phyloP scores from a whole-genome alignment of 53 echinoderm and acorn worm genomes.

The Antedon mediterranea region DNA sequence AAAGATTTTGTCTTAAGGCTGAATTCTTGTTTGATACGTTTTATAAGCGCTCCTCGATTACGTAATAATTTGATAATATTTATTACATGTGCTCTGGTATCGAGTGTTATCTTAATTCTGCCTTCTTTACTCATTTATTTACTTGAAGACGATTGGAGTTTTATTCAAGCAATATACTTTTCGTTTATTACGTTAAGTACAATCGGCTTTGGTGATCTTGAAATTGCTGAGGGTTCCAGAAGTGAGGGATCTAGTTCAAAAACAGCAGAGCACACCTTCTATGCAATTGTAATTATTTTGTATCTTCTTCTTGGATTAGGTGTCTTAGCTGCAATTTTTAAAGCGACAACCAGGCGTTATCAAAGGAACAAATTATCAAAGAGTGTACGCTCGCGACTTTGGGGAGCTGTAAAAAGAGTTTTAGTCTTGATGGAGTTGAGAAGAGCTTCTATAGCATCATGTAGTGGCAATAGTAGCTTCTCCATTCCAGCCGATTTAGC shows the following conservation, averaged over 20 bases:
- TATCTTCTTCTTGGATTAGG: slow-evolving; percentile 42
- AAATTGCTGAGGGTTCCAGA: slow-evolving; percentile 11
- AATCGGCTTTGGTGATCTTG: slow-evolving; percentile 87
- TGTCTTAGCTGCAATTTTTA: slow-evolving; percentile 28
- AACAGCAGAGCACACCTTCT: slow-evolving; percentile 1
- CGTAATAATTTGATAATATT: slow-evolving; percentile 13
- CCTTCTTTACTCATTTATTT: slow-evolving; percentile 13
- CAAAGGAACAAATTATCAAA: not conserved
- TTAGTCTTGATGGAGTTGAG: not conserved
- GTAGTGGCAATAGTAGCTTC: not conserved
- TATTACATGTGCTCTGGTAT: not conserved
- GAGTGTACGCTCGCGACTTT: not conserved
- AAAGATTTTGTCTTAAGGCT: slow-evolving; percentile 9
- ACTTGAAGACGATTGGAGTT: slow-evolving; percentile 57
- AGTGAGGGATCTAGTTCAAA: not conserved
- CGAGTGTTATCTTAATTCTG: not conserved
- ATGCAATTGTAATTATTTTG: slow-evolving; percentile 27
- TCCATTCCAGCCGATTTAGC: not conserved
- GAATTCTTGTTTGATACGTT: slow-evolving; percentile 1
- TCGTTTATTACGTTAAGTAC: slow-evolving; percentile 86
- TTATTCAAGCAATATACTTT: slow-evolving; percentile 50
- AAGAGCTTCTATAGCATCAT: not conserved
- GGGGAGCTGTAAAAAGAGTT: not conserved
- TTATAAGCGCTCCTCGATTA: not conserved
- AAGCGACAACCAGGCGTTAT: slow-evolving; percentile 2